Percentiles rank a stretch among this genome's conserved stretches.
phyloP scores from a whole-genome alignment of 2,888 invertebrate genomes.

The Mythimna lalbum region DNA sequence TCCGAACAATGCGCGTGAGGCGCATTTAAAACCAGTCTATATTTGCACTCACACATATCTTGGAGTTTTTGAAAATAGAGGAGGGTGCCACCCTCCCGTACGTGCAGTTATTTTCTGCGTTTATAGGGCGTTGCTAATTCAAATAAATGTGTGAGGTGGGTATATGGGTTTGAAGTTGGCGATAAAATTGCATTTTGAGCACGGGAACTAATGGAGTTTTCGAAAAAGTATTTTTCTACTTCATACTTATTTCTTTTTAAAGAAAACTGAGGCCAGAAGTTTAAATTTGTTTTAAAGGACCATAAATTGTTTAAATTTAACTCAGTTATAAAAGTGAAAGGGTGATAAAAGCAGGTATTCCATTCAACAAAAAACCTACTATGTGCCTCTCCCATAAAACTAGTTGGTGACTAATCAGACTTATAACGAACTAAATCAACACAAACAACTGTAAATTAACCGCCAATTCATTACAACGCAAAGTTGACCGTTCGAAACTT shows the following conservation, averaged over 20 bases:
- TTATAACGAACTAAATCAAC: constrained; percentile 52
- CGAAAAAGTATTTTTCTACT: background rate
- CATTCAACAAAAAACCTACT: constrained; percentile 29
- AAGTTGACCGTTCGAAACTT: constrained; percentile 57
- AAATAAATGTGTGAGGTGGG: constrained; percentile 58
- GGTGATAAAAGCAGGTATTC: background rate
- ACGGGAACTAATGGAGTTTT: constrained; percentile 27
- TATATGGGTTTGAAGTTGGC: constrained; percentile 33
- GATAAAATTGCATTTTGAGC: constrained; percentile 22
- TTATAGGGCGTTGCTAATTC: constrained; percentile 78
- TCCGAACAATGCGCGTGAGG: constrained; percentile 18
- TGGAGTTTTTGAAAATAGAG: constrained; percentile 56
- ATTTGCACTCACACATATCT: constrained; percentile 59
- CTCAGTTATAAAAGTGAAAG: constrained; percentile 33
- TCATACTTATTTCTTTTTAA: background rate
- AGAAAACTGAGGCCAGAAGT: too few species aligned
- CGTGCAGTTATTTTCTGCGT: constrained; percentile 81
- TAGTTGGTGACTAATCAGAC: constrained; percentile 48
- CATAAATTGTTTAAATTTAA: background rate
- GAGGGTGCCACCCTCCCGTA: constrained; percentile 82
- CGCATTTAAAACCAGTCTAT: constrained; percentile 44
- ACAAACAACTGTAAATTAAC: constrained; percentile 61
- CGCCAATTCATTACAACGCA: constrained; percentile 57
- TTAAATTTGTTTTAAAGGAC: background rate
- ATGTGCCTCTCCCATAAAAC: constrained; percentile 36